Percentiles rank a stretch among this genome's conserved stretches.
These are phyloP conservation scores for Caenorhabditis parvicauda DNA, from an alignment of 2,888 invertebrate species.

Conservation along the genomic window DNA sequence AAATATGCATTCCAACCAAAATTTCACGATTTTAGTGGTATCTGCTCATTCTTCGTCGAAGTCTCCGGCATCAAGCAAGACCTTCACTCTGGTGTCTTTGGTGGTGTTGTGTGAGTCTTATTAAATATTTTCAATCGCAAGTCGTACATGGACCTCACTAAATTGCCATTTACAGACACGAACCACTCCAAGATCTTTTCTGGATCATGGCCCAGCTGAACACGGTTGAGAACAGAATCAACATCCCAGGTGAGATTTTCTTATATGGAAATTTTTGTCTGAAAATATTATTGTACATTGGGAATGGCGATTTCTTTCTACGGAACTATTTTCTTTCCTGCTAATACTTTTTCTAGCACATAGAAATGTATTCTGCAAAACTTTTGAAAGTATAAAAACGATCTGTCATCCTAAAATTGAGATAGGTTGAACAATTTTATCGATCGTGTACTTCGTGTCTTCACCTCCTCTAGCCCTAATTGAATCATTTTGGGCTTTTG, in stretches of 20 bases:
- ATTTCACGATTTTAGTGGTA: conserved; percentile 68
- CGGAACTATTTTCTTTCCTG: too few relatives aligned
- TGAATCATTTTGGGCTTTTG: too few relatives aligned
- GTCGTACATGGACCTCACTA: background rate
- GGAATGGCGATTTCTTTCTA: too few relatives aligned
- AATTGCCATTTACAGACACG: conserved; percentile 66
- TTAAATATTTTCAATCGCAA: background rate
- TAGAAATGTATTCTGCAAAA: too few relatives aligned
- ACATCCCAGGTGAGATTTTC: conserved; percentile 70
- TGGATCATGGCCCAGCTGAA: conserved; percentile 80
- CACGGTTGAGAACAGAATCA: conserved; percentile 72
- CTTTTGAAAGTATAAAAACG: too few relatives aligned
- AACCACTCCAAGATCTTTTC: conserved; percentile 87
- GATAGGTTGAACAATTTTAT: too few relatives aligned
- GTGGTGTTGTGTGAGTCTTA: conserved; percentile 80
- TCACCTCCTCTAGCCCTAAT: background rate
- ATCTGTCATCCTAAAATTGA: too few relatives aligned
- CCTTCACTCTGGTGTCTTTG: conserved; percentile 91
- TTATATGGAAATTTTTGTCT: too few relatives aligned
- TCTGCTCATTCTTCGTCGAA: conserved; percentile 78
- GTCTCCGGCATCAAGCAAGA: conserved; percentile 81
- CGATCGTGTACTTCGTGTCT: background rate
- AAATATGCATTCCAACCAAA: background rate
- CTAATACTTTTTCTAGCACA: too few relatives aligned
- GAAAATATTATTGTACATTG: too few relatives aligned